Evolutionary conservation across 1,140 invertebrate species (phyloP).

Genomic region (Dermatophagoides farinae): DNA sequence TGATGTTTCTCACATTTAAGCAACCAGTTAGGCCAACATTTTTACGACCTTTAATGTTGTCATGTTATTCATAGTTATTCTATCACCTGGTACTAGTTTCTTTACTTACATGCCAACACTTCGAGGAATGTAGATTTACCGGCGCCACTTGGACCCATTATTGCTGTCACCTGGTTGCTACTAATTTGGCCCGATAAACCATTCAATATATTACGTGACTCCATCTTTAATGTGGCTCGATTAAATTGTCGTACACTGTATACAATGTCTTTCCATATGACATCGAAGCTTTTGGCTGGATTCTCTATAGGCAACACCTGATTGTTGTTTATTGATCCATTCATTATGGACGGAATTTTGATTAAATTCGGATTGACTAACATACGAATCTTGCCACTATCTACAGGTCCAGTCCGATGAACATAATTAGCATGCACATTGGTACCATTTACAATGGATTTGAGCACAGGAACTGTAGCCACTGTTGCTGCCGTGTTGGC

Average conservation of each 20-base stretch:
- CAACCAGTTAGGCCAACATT: neutral
- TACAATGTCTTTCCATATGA: neutral
- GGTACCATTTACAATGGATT: too few relatives aligned
- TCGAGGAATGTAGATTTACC: constrained; percentile 31
- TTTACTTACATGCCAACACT: constrained; percentile 21
- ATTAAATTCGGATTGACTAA: too few relatives aligned
- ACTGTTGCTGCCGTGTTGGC: too few relatives aligned
- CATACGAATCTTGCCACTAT: too few relatives aligned
- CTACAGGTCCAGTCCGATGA: too few relatives aligned
- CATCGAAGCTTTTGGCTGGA: neutral
- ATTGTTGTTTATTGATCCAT: neutral
- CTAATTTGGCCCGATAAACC: constrained; percentile 20
- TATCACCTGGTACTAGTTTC: neutral
- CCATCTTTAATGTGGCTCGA: neutral
- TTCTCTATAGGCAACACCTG: neutral
- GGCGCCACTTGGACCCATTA: constrained; percentile 42
- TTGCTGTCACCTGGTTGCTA: constrained; percentile 29
- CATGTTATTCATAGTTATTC: neutral
- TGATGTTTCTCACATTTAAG: neutral
- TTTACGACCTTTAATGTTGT: neutral
- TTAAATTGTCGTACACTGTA: neutral
- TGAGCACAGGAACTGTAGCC: too few relatives aligned
- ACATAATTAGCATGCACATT: too few relatives aligned
- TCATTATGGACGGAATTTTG: too few relatives aligned
- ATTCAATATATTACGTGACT: constrained; percentile 17